These are phyloP conservation scores for Philantomba maxwellii DNA, from an alignment of 2,113 vertebrate genomes.

Conservation along the genomic window DNA sequence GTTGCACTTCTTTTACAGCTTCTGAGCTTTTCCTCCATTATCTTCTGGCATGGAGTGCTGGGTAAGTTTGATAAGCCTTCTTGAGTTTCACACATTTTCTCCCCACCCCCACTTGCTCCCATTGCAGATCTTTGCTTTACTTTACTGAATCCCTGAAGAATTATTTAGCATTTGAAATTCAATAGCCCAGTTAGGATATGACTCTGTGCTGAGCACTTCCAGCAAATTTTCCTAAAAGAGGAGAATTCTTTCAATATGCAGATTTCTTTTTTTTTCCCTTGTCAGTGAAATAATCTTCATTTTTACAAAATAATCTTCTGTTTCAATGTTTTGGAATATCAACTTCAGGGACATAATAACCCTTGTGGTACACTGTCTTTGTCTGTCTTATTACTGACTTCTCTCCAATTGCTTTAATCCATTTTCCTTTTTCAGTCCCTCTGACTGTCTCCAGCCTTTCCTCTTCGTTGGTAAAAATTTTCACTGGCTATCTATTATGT, in stretches of 20 bases:
- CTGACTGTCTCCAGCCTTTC: not conserved
- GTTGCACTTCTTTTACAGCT: not conserved
- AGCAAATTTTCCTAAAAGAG: not conserved
- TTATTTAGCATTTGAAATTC: not conserved
- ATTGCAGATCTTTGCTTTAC: not conserved
- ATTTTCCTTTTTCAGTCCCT: conserved; percentile 11
- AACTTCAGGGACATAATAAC: not conserved
- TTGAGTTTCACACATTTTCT: not conserved
- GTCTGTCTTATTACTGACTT: not conserved
- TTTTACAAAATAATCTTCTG: not conserved
- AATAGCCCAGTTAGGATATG: not conserved
- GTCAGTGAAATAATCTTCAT: not conserved
- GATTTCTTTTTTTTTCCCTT: not conserved
- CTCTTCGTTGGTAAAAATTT: not conserved
- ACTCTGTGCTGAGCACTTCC: not conserved
- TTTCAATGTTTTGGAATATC: not conserved
- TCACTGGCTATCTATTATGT: not conserved
- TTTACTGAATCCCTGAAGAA: not conserved
- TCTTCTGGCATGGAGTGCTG: not conserved
- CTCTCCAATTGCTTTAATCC: not conserved
- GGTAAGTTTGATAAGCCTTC: not conserved
- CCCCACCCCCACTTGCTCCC: not conserved
- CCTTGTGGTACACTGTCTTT: not conserved
- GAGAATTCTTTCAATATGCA: not conserved
- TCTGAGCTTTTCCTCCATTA: not conserved